Conservation (phyloP, 2,797 vertebrate species). For the Eurystomus glaucurus region DNA sequence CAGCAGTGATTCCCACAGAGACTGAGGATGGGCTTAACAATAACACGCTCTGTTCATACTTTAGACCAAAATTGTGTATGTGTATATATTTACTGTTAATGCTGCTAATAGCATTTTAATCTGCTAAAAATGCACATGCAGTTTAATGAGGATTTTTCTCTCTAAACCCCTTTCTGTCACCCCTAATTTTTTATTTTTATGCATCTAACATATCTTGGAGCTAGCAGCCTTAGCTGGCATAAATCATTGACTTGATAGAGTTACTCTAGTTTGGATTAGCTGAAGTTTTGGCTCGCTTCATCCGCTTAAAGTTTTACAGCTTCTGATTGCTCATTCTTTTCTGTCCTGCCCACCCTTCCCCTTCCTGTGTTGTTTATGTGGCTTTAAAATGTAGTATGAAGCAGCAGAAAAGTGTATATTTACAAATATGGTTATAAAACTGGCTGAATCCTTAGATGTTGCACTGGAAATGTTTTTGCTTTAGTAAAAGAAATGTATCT, state of each 20-base stretch:
- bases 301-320: slow-evolving; percentile 1
- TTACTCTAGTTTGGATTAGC: slow-evolving; percentile 1
- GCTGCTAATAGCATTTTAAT: background rate
- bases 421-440: background rate
- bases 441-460: background rate
- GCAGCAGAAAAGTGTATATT: background rate
- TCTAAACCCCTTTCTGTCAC: background rate
- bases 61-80: background rate
- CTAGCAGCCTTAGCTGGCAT: background rate
- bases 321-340: slow-evolving; percentile 43
- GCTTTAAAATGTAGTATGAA: background rate
- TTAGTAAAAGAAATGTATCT: background rate
- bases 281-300: background rate
- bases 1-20: background rate
- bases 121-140: background rate
- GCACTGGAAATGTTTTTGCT: background rate
- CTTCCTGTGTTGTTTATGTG: slow-evolving; percentile 49
- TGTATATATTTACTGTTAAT: background rate
- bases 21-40: background rate
- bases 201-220: background rate
- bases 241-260: background rate
- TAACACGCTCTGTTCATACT: background rate
- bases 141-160: background rate
- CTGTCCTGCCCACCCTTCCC: background rate
- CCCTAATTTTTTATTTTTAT: background rate